Evolutionary conservation across 1,140 invertebrate species (phyloP).

Genomic region (Neodiprion fabricii): DNA sequence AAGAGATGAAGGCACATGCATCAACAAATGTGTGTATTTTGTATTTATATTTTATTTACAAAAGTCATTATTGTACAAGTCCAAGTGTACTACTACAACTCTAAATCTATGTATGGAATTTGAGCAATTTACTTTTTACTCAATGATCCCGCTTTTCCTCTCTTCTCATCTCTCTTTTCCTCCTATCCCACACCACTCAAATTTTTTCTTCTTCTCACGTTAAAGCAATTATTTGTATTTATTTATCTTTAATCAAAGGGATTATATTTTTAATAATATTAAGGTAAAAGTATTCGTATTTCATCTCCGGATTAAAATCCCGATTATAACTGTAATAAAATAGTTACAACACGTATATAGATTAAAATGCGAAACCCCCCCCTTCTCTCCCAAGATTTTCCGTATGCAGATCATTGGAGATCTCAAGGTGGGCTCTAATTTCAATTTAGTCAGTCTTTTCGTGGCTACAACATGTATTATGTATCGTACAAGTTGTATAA

Average conservation of each 20-base stretch:
- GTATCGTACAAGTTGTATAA: too few relatives aligned
- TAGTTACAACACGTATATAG: too few relatives aligned
- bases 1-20: constrained; percentile 55
- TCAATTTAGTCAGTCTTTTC: constrained; percentile 2
- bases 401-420: too few relatives aligned
- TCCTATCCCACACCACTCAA: background rate
- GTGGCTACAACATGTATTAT: background rate
- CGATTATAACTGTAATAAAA: too few relatives aligned
- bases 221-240: background rate
- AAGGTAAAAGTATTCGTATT: too few relatives aligned
- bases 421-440: background rate
- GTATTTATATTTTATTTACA: constrained; percentile 43
- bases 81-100: background rate
- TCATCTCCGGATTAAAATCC: too few relatives aligned
- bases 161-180: background rate
- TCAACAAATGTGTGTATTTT: constrained; percentile 44
- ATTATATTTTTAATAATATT: background rate
- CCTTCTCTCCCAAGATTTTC: too few relatives aligned
- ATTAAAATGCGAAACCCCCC: too few relatives aligned
- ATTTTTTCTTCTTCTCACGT: background rate
- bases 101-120: background rate
- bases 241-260: background rate
- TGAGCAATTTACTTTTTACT: background rate
- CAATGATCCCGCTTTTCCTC: background rate
- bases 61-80: constrained; percentile 30